Conservation (phyloP, 2,888 invertebrate genomes). For the Harpagoxenus sublaevis region DNA sequence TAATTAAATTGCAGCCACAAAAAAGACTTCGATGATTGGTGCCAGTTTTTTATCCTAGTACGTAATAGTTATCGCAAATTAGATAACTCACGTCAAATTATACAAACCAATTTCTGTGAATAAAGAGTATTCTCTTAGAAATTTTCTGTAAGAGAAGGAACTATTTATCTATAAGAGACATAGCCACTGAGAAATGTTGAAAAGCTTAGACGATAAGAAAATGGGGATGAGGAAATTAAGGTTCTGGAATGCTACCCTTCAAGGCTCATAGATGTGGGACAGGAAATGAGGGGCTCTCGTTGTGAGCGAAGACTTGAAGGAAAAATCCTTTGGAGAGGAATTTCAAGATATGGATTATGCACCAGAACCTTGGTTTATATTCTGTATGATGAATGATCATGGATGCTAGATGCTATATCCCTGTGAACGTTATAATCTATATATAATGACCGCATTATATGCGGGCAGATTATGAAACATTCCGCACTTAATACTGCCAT, state of each 20-base stretch:
- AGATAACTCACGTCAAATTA: neutral
- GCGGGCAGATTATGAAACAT: neutral
- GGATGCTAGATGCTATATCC: neutral
- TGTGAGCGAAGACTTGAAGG: slow-evolving; percentile 18
- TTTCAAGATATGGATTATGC: slow-evolving; percentile 31
- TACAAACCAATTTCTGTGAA: neutral
- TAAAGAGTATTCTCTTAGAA: neutral
- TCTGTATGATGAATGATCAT: slow-evolving; percentile 7
- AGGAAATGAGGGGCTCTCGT: slow-evolving; percentile 41
- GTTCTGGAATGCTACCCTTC: slow-evolving; percentile 26
- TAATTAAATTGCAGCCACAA: slow-evolving; percentile 3
- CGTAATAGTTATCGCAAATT: neutral
- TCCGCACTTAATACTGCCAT: neutral
- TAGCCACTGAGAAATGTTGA: slow-evolving; percentile 19
- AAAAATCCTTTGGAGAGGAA: slow-evolving; percentile 26
- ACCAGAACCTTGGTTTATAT: slow-evolving; percentile 15
- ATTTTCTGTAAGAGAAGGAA: neutral
- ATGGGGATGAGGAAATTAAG: slow-evolving; percentile 46
- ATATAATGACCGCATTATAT: slow-evolving; percentile 2
- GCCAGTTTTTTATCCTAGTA: neutral
- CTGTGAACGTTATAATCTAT: neutral
- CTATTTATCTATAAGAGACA: neutral
- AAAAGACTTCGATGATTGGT: neutral
- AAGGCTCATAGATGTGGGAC: slow-evolving; percentile 31
- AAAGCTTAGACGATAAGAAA: slow-evolving; percentile 43